These are phyloP conservation scores for Selene dorsalis DNA, from an alignment of 2,797 vertebrate genomes.

Conservation along the genomic window DNA sequence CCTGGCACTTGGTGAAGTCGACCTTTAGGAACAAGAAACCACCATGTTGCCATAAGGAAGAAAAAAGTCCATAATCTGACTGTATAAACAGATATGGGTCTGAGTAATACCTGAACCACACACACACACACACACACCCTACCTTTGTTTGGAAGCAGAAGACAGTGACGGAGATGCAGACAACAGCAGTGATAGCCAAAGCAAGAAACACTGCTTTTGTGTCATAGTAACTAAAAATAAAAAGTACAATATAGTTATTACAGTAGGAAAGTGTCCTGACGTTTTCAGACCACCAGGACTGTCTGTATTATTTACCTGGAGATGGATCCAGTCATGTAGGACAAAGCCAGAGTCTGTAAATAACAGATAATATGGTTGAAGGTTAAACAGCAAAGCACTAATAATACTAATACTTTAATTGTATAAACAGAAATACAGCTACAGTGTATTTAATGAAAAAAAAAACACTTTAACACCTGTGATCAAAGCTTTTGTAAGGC, in stretches of 20 bases:
- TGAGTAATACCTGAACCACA: background rate
- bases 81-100: no score
- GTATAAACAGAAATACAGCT: background rate
- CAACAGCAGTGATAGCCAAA: conserved; percentile 91
- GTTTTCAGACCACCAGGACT: background rate
- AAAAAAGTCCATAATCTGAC: no score
- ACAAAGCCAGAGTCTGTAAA: conserved; percentile 92
- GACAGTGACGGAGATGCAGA: conserved; percentile 92
- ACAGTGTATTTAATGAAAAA: background rate
- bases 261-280: background rate
- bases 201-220: conserved; percentile 91
- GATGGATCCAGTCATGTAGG: conserved; percentile 93
- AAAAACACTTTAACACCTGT: background rate
- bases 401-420: background rate
- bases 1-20: conserved; percentile 95
- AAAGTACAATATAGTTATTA: conserved; percentile 18
- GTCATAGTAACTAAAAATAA: conserved; percentile 82
- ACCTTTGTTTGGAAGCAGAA: conserved; percentile 99
- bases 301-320: conserved; percentile 85
- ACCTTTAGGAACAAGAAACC: conserved; percentile 82
- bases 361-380: background rate
- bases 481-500: background rate
- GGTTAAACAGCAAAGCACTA: background rate
- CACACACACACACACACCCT: conserved; percentile 67
- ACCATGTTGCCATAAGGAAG: background rate